Base-by-base conservation (phyloP, 1,140 invertebrate species). In the Pogonus chalceus region DNA sequence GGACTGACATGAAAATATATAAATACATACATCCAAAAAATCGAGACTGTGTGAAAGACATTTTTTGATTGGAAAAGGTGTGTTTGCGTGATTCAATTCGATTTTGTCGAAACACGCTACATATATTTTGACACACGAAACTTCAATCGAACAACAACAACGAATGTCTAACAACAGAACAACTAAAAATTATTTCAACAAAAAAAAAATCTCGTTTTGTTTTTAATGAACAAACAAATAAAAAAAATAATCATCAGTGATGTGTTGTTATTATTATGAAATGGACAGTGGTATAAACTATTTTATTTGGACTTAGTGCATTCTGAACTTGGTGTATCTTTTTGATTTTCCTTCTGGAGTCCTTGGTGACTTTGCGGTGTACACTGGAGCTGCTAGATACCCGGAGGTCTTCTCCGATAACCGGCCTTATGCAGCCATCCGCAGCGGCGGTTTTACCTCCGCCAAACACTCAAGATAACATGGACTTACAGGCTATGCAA, bases 401-500 rank as follows among this genome's bases (percentile, higher is more conserved):
- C 9, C 37, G 37, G 37, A 43, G 37, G 37, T 10, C 37, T 4
- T 12, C 37, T 43, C 37, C 37, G 37, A n/a, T n/a, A n/a, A 31
- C 26, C 55, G 72, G 73, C 75, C 79, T 79, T 72, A 83, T 83
- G 81, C 81, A 82, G 79, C 81, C 80, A 66, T 80, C 80, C 74
- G 68, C 67, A 21, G 73, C 75, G 62, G 74, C 74, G 65, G 65
- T 65, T 56, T 61, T 71, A 26, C 68, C 67, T 59, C 81, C 79
- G 70, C 79, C 63, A 35, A 62, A 61, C 51, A 82, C 80, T 72
- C 76, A 79, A 68, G 77, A 79, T 72, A 84, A 81, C 76, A 85
- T 86, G 82, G 84, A 86, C 78, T 80, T 87, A 67, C 83, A 86
- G 77, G 81, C 86, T 74, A 87, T 90, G 80, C 87, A 90, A 78